Conservation (phyloP, 1,140 invertebrate species). For the Coelopa frigida region DNA sequence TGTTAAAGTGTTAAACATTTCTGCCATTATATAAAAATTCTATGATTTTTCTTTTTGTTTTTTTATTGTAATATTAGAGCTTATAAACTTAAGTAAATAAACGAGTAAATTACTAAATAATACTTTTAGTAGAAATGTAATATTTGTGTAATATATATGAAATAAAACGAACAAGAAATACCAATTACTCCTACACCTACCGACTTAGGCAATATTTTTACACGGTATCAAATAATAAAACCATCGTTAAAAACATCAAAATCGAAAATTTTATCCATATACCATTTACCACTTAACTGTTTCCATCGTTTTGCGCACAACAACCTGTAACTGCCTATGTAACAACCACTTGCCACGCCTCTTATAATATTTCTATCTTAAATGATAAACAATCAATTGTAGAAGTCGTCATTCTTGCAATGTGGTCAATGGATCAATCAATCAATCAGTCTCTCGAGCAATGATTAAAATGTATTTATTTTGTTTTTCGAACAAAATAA, state of each 20-base stretch:
- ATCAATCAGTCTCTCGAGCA: no score
- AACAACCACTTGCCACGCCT: no score
- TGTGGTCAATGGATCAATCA: no score
- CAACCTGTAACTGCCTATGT: no score
- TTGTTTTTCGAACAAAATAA: no score
- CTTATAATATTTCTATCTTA: no score
- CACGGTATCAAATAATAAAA: slow-evolving; percentile 5
- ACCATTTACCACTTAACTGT: no score
- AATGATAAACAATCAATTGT: no score
- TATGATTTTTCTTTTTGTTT: slow-evolving; percentile 10
- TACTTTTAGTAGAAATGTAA: slow-evolving; percentile 7
- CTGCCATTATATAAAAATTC: slow-evolving; percentile 6
- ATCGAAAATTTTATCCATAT: not conserved
- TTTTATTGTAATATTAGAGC: slow-evolving; percentile 11
- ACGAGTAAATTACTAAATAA: not conserved
- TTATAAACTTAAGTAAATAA: slow-evolving; percentile 4
- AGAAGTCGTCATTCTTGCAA: no score
- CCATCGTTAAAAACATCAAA: slow-evolving; percentile 3
- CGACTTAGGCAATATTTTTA: slow-evolving; percentile 4
- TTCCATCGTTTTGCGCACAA: no score
- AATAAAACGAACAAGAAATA: slow-evolving; percentile 10
- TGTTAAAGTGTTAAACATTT: not conserved
- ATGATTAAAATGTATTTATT: no score
- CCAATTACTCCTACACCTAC: slow-evolving; percentile 1
- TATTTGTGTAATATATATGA: slow-evolving; percentile 8